phyloP scores from a whole-genome alignment of 2,113 vertebrate species.

The Chloropsis hardwickii region DNA sequence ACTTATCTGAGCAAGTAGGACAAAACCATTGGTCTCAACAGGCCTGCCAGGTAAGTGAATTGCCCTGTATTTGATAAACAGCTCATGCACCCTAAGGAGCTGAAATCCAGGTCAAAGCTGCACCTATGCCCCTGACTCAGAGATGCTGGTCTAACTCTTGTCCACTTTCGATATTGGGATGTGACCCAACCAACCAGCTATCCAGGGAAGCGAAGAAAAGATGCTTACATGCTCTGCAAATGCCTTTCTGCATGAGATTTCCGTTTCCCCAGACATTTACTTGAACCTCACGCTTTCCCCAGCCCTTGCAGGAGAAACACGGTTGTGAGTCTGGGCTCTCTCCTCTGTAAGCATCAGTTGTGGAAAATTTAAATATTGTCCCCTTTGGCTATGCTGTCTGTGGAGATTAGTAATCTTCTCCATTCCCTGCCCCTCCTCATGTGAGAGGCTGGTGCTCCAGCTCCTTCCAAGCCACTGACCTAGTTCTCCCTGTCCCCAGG shows the following conservation, averaged over 20 bases:
- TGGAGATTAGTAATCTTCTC: constrained; percentile 9
- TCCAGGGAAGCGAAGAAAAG: accelerated
- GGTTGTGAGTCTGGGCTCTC: not conserved
- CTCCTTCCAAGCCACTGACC: constrained; percentile 26
- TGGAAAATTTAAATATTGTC: constrained; percentile 10
- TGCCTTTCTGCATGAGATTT: not conserved
- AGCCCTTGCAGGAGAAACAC: not conserved
- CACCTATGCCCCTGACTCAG: not conserved
- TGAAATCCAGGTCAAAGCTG: not conserved
- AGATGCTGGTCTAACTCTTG: not conserved
- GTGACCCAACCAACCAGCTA: not conserved
- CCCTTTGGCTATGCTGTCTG: constrained; percentile 33
- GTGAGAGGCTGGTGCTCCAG: not conserved
- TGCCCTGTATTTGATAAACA: not conserved
- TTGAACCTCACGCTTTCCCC: not conserved
- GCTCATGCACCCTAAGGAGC: not conserved
- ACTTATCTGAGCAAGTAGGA: not conserved
- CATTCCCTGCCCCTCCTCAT: not conserved
- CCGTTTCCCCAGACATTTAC: not conserved
- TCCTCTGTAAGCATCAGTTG: not conserved
- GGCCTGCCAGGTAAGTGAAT: not conserved
- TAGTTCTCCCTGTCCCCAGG: constrained; percentile 25
- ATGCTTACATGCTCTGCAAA: not conserved
- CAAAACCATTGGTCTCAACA: not conserved
- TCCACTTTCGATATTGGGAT: not conserved